Evolutionary conservation across 2,797 vertebrate genomes (phyloP).

Genomic region (Sebastes steindachneri): DNA sequence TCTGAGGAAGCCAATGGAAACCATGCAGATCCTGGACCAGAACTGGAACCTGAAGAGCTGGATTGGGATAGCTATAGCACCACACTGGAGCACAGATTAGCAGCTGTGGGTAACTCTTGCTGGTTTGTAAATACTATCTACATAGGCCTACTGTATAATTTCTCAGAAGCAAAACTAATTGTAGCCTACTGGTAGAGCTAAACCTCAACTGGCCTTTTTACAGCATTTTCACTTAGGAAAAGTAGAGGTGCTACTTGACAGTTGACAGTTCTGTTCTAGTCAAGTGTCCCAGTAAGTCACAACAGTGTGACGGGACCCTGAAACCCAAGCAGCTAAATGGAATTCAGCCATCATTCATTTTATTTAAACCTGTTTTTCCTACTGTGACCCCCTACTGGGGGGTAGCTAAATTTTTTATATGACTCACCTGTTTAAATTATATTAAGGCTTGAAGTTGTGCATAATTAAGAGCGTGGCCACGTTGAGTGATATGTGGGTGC

Average conservation of each 20-base stretch:
- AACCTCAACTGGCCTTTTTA: not conserved
- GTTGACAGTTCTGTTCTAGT: no score
- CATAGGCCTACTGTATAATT: not conserved
- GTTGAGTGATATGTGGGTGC: not conserved
- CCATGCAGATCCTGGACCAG: conserved; percentile 69
- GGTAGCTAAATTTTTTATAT: no score
- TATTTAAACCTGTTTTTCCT: no score
- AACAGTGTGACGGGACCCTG: no score
- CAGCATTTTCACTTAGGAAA: not conserved
- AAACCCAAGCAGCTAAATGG: no score
- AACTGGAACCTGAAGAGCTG: conserved; percentile 82
- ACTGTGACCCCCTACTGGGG: no score
- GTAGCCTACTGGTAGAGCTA: not conserved
- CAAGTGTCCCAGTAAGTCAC: no score
- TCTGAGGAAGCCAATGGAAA: conserved; percentile 63
- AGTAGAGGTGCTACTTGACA: no score
- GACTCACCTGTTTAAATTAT: not conserved
- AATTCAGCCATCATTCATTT: no score
- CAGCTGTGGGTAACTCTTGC: conserved; percentile 76
- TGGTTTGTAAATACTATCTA: not conserved
- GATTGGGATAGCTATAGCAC: conserved; percentile 85
- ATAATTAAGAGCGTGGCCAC: not conserved
- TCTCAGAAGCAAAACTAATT: not conserved
- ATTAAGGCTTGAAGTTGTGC: not conserved
- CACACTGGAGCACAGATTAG: conserved; percentile 78